phyloP scores from a whole-genome alignment of 2,797 vertebrate species.

The Syngnathus acus region DNA sequence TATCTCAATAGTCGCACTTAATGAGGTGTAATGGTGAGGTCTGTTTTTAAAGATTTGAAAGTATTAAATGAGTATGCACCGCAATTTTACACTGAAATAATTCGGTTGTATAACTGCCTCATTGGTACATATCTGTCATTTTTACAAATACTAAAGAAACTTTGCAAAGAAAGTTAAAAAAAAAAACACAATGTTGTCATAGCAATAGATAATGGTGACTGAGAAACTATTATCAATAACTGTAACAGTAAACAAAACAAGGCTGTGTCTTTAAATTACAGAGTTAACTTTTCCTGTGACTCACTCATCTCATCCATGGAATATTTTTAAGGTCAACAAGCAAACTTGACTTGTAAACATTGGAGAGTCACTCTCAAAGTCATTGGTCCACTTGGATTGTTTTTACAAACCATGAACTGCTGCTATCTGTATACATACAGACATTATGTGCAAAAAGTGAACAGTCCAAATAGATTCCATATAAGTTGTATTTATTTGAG shows the following conservation, averaged over 20 bases:
- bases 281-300: constrained; percentile 7
- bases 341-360: neutral
- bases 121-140: too few relatives aligned
- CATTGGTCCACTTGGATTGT: neutral
- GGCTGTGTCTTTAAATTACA: neutral
- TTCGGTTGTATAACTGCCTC: too few relatives aligned
- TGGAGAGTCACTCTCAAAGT: constrained; percentile 4
- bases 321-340: neutral
- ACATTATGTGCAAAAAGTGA: neutral
- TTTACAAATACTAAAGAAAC: too few relatives aligned
- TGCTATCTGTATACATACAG: neutral
- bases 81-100: too few relatives aligned
- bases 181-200: too few relatives aligned
- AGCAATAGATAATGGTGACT: too few relatives aligned
- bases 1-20: too few relatives aligned
- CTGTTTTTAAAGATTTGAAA: too few relatives aligned
- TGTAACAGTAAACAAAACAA: neutral
- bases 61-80: too few relatives aligned
- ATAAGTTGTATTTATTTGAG: neutral
- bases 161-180: too few relatives aligned
- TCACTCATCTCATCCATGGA: neutral
- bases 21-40: too few relatives aligned
- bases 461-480: neutral
- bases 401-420: neutral
- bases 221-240: too few relatives aligned